These are phyloP conservation scores for Grantiella picta DNA, from an alignment of 2,113 vertebrate genomes.

Conservation along the genomic window DNA sequence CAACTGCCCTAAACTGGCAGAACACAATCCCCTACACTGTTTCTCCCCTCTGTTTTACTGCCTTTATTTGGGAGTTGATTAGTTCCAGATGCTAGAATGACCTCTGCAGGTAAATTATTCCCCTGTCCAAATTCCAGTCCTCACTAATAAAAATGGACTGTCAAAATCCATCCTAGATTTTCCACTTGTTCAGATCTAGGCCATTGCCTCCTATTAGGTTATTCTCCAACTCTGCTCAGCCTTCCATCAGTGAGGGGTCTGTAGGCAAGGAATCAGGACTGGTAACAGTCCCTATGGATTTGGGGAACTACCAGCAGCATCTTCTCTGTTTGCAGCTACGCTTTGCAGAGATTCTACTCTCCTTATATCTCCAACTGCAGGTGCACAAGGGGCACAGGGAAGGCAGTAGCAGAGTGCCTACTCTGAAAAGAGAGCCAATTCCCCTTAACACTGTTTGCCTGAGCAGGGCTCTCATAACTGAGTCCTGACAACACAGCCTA, in stretches of 20 bases:
- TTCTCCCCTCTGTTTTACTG: not conserved
- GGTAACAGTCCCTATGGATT: not conserved
- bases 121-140: not conserved
- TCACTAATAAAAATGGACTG: not conserved
- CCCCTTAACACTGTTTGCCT: not conserved
- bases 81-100: not conserved
- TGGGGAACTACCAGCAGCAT: not conserved
- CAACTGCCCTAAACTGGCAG: not conserved
- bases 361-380: not conserved
- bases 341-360: not conserved
- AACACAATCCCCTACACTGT: not conserved
- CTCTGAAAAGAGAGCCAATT: not conserved
- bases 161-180: not conserved
- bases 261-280: not conserved
- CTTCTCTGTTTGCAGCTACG: accelerated
- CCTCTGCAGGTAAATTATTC: not conserved
- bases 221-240: not conserved
- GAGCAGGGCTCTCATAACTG: not conserved
- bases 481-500: not conserved
- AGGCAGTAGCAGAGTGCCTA: not conserved
- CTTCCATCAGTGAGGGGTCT: not conserved
- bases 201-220: not conserved
- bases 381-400: not conserved
- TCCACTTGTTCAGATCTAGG: not conserved
- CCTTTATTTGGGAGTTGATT: not conserved